Evolutionary conservation across 2,113 vertebrate genomes (phyloP).

Genomic region (Perccottus glenii): DNA sequence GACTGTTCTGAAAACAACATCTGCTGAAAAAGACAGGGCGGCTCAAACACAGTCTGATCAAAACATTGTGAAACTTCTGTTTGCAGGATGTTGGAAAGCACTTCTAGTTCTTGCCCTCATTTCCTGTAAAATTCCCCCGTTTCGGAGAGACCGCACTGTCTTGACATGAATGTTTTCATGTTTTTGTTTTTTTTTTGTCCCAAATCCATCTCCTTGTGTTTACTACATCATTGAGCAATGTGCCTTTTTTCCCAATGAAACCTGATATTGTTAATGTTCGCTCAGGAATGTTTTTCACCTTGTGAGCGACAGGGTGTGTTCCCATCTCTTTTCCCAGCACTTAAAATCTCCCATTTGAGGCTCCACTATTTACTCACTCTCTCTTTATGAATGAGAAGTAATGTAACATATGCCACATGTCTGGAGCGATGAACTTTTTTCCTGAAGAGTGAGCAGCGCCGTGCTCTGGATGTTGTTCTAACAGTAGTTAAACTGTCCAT

Average conservation of each 20-base stretch:
- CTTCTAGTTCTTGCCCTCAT: conserved; percentile 23
- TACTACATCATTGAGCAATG: conserved; percentile 59
- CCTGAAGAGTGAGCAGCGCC: conserved; percentile 22
- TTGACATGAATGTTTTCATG: conserved; percentile 65
- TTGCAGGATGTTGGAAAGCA: background rate
- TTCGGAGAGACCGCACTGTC: conserved; percentile 43
- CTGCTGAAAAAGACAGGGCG: background rate
- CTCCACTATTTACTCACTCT: conserved; percentile 42
- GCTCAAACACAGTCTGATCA: background rate
- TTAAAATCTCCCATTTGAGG: conserved; percentile 40
- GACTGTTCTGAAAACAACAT: conserved; percentile 7
- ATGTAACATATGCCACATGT: conserved; percentile 63
- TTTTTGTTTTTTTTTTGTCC: conserved; percentile 39
- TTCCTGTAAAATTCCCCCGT: conserved; percentile 14
- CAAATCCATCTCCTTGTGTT: conserved; percentile 51
- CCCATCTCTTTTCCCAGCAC: conserved; percentile 36
- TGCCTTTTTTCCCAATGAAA: conserved; percentile 61
- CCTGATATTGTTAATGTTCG: conserved; percentile 59
- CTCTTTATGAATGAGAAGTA: conserved; percentile 67
- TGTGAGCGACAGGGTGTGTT: conserved; percentile 48
- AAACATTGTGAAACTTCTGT: conserved; percentile 3
- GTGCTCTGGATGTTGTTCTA: conserved; percentile 32
- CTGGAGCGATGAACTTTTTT: conserved; percentile 46
- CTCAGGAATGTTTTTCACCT: conserved; percentile 71
- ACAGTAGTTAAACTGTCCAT: conserved; percentile 43